Base-by-base conservation (phyloP, 2,113 vertebrate species). In the Elephantulus edwardii region DNA sequence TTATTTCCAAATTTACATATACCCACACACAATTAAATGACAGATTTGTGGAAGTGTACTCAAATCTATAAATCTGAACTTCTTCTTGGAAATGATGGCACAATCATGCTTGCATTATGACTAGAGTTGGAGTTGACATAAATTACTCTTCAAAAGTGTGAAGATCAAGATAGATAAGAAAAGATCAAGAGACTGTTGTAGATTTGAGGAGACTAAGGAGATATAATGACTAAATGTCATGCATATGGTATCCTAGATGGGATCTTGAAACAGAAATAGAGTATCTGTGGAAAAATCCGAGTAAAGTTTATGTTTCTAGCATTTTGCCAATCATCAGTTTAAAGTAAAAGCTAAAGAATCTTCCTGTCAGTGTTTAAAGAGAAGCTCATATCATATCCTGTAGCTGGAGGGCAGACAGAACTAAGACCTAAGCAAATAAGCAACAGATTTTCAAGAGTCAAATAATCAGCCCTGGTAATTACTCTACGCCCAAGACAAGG, bases 1-100 rank as follows among this genome's bases (percentile, higher is more conserved):
- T 48, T 64, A 28, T 22, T 28, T 83, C 33, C 81, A 84, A 86
- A 77, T 92, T 76, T 89, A 82, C 56, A 72, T 38, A 46, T n/a
- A 17, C 40, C 28, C 80, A 1, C 91, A 4, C 3, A 10, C 2
- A 28, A 33, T 50, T 26, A 52, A 17, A 17, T 52, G 33, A 44
- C 7, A 46, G 91, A 72, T 42, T 5, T 9, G 16, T 9, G 6
- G 72, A 56, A n/a, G 48, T 17, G 42, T 42, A 72, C 66, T 71
- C 33, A 1, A 42, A 71, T 26, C 44, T 28, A 40, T 64, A 88
- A 35, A 48, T 82, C 83, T 84, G 77, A 82, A 78, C 86, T 56
- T 91, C 40, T 22, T 54, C 68, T 8, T 1, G 12, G 82, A 85
- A 70, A 74, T 13, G 54, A 28, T 35, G 12, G 54, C 17, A 26